phyloP scores from a whole-genome alignment of 2,113 vertebrate species.

The Neogale vison region DNA sequence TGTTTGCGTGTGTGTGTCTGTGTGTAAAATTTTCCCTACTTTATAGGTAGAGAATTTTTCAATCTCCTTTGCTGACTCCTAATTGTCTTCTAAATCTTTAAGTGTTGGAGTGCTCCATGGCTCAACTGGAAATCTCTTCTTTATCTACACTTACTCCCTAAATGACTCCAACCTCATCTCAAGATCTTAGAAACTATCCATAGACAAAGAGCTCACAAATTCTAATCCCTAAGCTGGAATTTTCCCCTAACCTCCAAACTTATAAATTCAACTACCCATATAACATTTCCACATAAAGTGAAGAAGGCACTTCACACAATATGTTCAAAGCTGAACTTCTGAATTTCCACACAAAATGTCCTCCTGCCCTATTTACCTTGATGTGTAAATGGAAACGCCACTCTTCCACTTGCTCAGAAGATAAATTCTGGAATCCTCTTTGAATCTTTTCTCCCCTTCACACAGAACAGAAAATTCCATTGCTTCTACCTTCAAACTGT shows the following conservation, averaged over 20 bases:
- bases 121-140: neutral
- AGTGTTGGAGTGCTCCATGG: neutral
- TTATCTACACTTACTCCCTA: neutral
- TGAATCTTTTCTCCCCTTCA: neutral
- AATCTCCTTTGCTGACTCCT: neutral
- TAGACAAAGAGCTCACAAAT: neutral
- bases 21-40: neutral
- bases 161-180: neutral
- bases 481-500: neutral
- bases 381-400: neutral
- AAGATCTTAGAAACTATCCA: neutral
- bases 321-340: neutral
- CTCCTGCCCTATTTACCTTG: neutral
- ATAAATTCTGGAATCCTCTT: neutral
- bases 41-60: neutral
- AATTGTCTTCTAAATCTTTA: constrained; percentile 25
- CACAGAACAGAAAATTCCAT: neutral
- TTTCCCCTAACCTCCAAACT: neutral
- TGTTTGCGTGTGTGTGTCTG: neutral
- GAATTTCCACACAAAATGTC: neutral
- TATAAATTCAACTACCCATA: neutral
- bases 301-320: neutral
- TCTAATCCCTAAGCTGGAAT: neutral
- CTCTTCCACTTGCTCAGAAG: neutral
- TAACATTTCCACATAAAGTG: neutral